These are phyloP conservation scores for Spea bombifrons DNA, from an alignment of 2,113 vertebrate genomes.

Conservation along the genomic window DNA sequence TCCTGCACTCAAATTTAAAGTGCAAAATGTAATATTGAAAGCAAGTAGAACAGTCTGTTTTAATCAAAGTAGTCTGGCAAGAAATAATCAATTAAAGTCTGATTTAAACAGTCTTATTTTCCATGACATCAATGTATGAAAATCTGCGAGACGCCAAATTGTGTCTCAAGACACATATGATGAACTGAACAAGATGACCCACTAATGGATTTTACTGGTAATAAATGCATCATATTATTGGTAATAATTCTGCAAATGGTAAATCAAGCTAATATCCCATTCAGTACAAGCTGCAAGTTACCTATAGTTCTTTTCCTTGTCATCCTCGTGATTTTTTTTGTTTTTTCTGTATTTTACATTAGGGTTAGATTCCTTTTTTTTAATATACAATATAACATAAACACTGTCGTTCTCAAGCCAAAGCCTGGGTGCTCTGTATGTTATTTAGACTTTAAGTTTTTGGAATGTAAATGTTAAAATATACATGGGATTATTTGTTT, in stretches of 20 bases:
- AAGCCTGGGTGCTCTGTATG: slow-evolving; percentile 51
- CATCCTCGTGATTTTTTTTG: slow-evolving; percentile 61
- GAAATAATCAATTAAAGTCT: slow-evolving; percentile 82
- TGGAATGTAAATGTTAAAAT: slow-evolving; percentile 45
- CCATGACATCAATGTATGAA: slow-evolving; percentile 83
- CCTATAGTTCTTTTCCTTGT: slow-evolving; percentile 71
- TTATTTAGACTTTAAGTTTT: slow-evolving; percentile 60
- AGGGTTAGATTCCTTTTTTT: slow-evolving; percentile 61
- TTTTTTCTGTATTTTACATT: slow-evolving; percentile 64
- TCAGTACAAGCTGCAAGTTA: slow-evolving; percentile 80
- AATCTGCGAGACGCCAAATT: slow-evolving; percentile 86
- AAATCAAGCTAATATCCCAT: slow-evolving; percentile 79
- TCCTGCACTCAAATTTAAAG: slow-evolving; percentile 63
- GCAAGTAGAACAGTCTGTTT: slow-evolving; percentile 76
- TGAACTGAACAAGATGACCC: slow-evolving; percentile 85
- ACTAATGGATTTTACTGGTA: slow-evolving; percentile 86
- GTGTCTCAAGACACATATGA: slow-evolving; percentile 86
- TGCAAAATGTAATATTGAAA: slow-evolving; percentile 70
- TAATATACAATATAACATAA: slow-evolving; percentile 64
- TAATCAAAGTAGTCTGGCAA: slow-evolving; percentile 83
- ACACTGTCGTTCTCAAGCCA: slow-evolving; percentile 55
- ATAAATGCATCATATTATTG: slow-evolving; percentile 86
- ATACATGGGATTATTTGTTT: slow-evolving; percentile 35
- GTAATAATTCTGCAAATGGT: slow-evolving; percentile 85
- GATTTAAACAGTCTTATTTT: slow-evolving; percentile 74